Conservation (phyloP, 1,140 invertebrate species). For the Drosophila prosaltans region DNA sequence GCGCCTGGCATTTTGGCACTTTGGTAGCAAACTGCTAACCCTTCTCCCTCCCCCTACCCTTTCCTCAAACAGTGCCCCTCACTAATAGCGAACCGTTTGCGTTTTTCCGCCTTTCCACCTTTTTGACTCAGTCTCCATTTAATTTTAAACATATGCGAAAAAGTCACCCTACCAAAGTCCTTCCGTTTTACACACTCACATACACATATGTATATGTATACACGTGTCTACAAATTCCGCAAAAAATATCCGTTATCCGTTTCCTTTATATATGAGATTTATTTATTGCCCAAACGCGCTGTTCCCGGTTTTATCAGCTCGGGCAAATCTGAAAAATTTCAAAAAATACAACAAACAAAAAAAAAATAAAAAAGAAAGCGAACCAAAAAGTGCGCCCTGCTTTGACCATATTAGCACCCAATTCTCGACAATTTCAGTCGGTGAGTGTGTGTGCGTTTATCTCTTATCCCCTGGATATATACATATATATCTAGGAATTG, state of each 20-base stretch:
- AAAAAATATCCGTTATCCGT: slow-evolving; percentile 79
- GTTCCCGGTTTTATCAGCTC: slow-evolving; percentile 53
- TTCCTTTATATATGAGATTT: slow-evolving; percentile 76
- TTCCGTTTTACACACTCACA: slow-evolving; percentile 57
- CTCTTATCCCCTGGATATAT: slow-evolving; percentile 35
- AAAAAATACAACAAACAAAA: slow-evolving; percentile 55
- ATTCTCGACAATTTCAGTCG: slow-evolving; percentile 30
- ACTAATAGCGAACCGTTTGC: neutral
- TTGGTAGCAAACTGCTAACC: slow-evolving; percentile 20
- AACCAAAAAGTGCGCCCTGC: slow-evolving; percentile 36
- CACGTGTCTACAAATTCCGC: slow-evolving; percentile 79
- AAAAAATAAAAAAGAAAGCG: slow-evolving; percentile 30
- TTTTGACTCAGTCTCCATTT: neutral
- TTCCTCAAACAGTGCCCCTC: neutral
- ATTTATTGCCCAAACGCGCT: slow-evolving; percentile 49
- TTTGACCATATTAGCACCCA: slow-evolving; percentile 81
- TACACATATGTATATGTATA: slow-evolving; percentile 57
- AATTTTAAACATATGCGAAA: slow-evolving; percentile 44
- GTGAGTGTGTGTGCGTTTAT: slow-evolving; percentile 48
- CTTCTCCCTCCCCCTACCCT: neutral
- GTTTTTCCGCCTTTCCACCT: neutral
- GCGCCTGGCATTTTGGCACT: slow-evolving; percentile 79
- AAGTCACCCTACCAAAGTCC: slow-evolving; percentile 64
- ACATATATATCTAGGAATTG: slow-evolving; percentile 52
- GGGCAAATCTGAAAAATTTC: slow-evolving; percentile 75